Evolutionary conservation across 2,888 invertebrate species (phyloP).

Genomic region (Parasteatoda lunata): DNA sequence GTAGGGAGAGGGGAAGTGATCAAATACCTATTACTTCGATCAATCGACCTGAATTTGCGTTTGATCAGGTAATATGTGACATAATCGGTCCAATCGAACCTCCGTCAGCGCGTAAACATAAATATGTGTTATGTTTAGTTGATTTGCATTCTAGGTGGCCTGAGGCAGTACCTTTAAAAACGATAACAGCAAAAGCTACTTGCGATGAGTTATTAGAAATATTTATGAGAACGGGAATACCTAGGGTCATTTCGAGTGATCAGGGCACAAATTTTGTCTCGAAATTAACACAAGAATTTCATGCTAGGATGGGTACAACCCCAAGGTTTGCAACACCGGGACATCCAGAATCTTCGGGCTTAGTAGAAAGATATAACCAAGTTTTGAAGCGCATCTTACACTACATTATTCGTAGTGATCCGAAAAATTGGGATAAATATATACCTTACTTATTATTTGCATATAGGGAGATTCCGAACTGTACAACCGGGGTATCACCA

Average conservation of each 20-base stretch:
- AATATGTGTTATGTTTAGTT: no score
- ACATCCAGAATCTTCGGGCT: background rate
- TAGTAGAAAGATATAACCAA: background rate
- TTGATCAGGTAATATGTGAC: no score
- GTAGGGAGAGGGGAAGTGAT: no score
- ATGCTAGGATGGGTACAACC: background rate
- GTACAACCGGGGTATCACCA: slow-evolving; percentile 4
- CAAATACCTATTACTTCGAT: no score
- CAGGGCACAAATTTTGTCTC: background rate
- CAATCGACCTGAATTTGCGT: no score
- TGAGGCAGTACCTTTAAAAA: background rate
- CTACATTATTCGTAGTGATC: background rate
- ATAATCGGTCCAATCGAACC: no score
- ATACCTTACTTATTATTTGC: slow-evolving; percentile 5
- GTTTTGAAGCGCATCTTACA: background rate
- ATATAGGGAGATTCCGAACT: background rate
- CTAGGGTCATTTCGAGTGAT: background rate
- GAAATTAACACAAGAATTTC: background rate
- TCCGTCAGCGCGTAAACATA: no score
- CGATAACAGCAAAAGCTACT: background rate
- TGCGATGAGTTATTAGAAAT: background rate
- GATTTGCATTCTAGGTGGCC: background rate
- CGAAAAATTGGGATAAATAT: slow-evolving; percentile 6
- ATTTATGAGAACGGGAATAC: background rate
- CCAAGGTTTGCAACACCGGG: background rate